These are phyloP conservation scores for Tetheella fluctuosa DNA, from an alignment of 2,888 invertebrate species.

Conservation along the genomic window DNA sequence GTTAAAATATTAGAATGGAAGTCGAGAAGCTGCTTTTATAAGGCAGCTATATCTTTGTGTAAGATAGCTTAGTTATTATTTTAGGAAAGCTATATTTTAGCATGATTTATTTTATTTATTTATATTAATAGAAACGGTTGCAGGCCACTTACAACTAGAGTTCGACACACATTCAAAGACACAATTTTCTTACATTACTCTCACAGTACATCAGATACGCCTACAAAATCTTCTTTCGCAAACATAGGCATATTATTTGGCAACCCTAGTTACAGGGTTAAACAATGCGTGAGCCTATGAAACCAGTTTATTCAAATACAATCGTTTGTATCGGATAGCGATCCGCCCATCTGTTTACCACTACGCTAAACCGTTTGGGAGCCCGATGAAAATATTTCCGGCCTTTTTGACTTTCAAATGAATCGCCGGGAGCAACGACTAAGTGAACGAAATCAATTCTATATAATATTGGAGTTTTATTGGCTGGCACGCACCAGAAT, in stretches of 20 bases:
- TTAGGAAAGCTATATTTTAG: too few relatives aligned
- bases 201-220: too few relatives aligned
- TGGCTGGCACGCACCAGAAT: not conserved
- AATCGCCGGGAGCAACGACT: constrained; percentile 26
- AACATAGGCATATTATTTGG: too few relatives aligned
- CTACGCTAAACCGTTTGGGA: constrained; percentile 42
- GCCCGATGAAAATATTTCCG: constrained; percentile 60
- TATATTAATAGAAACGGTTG: too few relatives aligned
- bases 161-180: too few relatives aligned
- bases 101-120: too few relatives aligned
- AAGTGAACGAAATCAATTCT: not conserved
- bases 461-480: not conserved
- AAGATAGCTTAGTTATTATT: too few relatives aligned
- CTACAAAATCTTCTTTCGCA: too few relatives aligned
- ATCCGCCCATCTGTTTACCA: constrained; percentile 18
- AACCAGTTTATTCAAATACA: constrained; percentile 47
- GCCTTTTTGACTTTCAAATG: constrained; percentile 69
- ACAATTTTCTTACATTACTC: too few relatives aligned
- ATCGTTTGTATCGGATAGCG: constrained; percentile 27
- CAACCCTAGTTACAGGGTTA: not conserved
- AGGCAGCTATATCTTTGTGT: too few relatives aligned
- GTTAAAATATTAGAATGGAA: not conserved
- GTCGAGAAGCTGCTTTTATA: not conserved
- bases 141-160: too few relatives aligned
- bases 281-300: constrained; percentile 15